phyloP scores from a whole-genome alignment of 2,113 vertebrate genomes.

The Rutilus rutilus region DNA sequence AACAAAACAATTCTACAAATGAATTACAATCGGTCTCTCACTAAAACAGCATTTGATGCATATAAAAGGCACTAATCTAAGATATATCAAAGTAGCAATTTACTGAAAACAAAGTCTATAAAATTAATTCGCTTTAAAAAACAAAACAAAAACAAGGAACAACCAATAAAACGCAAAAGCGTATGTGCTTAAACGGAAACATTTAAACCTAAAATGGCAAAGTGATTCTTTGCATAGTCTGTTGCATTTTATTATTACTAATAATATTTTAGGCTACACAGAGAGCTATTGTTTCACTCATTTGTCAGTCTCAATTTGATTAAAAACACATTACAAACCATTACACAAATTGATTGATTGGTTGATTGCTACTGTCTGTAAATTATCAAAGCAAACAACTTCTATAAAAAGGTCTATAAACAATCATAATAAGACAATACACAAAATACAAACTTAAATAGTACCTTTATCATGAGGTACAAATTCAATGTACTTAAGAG shows the following conservation, averaged over 20 bases:
- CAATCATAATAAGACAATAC: conserved; percentile 52
- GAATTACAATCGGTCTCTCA: conserved; percentile 47
- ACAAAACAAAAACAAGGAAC: background rate
- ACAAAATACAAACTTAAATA: conserved; percentile 48
- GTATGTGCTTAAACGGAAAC: conserved; percentile 23
- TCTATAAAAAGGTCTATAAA: conserved; percentile 45
- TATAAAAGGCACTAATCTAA: conserved; percentile 40
- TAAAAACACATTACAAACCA: conserved; percentile 27
- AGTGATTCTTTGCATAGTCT: conserved; percentile 60
- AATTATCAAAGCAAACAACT: conserved; percentile 38
- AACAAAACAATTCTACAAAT: conserved; percentile 44
- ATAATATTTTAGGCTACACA: conserved; percentile 48
- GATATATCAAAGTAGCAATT: conserved; percentile 36
- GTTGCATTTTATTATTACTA: conserved; percentile 41
- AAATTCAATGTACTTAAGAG: conserved; percentile 40
- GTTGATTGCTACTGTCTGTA: conserved; percentile 42
- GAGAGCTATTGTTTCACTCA: conserved; percentile 38
- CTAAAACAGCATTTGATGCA: conserved; percentile 49
- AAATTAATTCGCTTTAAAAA: conserved; percentile 45
- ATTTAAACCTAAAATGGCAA: conserved; percentile 52
- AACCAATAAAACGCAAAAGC: background rate
- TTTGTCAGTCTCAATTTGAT: conserved; percentile 48
- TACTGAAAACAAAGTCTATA: conserved; percentile 46
- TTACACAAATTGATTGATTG: conserved; percentile 26
- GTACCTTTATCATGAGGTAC: conserved; percentile 53